Evolutionary conservation across 2,797 vertebrate species (phyloP).

Genomic region (Vireo griseus): DNA sequence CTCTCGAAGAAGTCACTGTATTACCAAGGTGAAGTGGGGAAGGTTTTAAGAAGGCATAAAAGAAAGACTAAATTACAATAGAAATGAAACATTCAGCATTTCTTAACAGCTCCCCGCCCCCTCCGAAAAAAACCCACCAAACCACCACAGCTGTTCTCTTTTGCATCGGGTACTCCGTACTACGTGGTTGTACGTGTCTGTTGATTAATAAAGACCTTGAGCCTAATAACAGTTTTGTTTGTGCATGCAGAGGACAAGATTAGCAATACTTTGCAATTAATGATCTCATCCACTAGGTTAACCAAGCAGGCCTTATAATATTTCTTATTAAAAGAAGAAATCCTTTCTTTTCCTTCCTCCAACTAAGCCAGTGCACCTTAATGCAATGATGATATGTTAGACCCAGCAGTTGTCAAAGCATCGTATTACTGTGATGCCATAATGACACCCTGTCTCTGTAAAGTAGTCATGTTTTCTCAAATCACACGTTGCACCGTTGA

Average conservation of each 20-base stretch:
- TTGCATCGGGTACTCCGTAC: not conserved
- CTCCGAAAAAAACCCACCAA: not conserved
- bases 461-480: slow-evolving; percentile 89
- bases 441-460: slow-evolving; percentile 95
- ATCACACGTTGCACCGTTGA: slow-evolving; percentile 85
- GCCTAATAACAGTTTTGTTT: not conserved
- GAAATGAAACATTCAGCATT: not conserved
- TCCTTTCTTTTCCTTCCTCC: slow-evolving; percentile 72
- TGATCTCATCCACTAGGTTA: slow-evolving; percentile 65
- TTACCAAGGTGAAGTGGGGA: not conserved
- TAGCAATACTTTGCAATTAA: slow-evolving; percentile 29
- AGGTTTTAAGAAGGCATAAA: not conserved
- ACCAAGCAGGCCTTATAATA: slow-evolving; percentile 69
- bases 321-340: slow-evolving; percentile 78
- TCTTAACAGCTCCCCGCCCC: not conserved
- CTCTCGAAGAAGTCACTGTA: not conserved
- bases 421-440: slow-evolving; percentile 87
- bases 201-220: not conserved
- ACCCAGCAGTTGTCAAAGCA: slow-evolving; percentile 89
- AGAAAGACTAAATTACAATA: not conserved
- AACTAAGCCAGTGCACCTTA: slow-evolving; percentile 84
- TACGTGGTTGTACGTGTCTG: not conserved
- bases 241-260: not conserved
- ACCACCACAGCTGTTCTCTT: not conserved
- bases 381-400: slow-evolving; percentile 98